phyloP scores from a whole-genome alignment of 2,113 vertebrate genomes.

The Nycticryphes semicollaris region DNA sequence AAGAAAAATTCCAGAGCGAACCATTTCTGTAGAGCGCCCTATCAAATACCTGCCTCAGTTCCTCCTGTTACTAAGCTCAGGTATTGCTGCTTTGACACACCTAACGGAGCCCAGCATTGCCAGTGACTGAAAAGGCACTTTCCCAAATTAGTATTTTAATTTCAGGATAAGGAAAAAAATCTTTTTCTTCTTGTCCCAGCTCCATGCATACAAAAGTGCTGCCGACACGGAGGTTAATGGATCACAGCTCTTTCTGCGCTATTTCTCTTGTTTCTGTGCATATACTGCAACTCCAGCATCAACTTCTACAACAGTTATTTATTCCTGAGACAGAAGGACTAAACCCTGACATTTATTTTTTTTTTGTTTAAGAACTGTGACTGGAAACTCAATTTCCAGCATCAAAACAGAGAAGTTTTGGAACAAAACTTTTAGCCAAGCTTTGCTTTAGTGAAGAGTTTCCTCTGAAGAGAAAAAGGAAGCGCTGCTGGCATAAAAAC shows the following conservation, averaged over 20 bases:
- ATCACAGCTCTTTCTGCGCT: not conserved
- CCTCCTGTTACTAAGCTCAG: not conserved
- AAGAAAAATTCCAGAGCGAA: not conserved
- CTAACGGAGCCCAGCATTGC: not conserved
- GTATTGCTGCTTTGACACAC: not conserved
- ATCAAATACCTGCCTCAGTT: slow-evolving; percentile 1
- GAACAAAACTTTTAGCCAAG: not conserved
- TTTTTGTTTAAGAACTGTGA: not conserved
- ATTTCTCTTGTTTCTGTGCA: not conserved
- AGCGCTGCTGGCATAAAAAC: not conserved
- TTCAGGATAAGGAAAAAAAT: not conserved
- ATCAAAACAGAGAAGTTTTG: not conserved
- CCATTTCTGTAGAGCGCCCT: not conserved
- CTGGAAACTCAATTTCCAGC: not conserved
- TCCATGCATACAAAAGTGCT: not conserved
- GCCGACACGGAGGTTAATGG: not conserved
- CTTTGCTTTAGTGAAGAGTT: not conserved
- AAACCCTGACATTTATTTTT: not conserved
- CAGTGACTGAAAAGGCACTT: not conserved
- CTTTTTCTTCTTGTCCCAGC: not conserved
- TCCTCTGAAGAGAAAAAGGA: not conserved
- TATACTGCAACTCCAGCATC: not conserved
- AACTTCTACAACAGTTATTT: not conserved
- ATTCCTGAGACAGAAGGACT: not conserved
- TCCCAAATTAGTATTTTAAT: not conserved